Conservation (phyloP, 2,113 vertebrate genomes). For the Orientallactaga bullata region DNA sequence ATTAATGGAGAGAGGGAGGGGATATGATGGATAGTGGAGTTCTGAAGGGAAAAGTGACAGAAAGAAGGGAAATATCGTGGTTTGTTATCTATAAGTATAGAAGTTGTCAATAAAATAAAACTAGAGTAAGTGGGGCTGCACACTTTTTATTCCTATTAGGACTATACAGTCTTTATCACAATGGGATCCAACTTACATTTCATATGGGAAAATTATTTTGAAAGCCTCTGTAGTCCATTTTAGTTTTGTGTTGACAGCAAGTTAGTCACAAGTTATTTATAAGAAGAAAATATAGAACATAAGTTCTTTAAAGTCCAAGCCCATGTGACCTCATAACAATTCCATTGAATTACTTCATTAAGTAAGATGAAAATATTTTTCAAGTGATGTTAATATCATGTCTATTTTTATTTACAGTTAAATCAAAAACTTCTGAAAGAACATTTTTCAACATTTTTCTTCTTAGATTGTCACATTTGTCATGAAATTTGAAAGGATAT, state of each 20-base stretch:
- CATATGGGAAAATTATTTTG: conserved; percentile 8
- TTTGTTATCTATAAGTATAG: too few relatives aligned
- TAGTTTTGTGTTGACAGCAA: not conserved
- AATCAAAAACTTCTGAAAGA: not conserved
- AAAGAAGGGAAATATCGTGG: too few relatives aligned
- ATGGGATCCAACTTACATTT: not conserved
- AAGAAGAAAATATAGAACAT: too few relatives aligned
- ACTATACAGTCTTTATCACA: conserved; percentile 14
- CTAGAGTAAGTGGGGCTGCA: not conserved
- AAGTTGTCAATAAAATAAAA: too few relatives aligned
- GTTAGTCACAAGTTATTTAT: not conserved
- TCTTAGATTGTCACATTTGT: not conserved
- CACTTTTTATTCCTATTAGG: not conserved
- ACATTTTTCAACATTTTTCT: not conserved
- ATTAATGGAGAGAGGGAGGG: too few relatives aligned
- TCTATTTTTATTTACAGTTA: not conserved
- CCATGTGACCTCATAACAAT: not conserved
- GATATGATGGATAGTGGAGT: too few relatives aligned
- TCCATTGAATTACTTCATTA: not conserved
- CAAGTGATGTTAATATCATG: not conserved
- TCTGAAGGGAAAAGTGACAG: too few relatives aligned
- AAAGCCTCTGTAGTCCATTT: not conserved
- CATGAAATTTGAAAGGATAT: not conserved
- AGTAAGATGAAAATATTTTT: not conserved
- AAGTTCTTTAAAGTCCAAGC: not conserved